Evolutionary conservation across 2,113 vertebrate species (phyloP).

Genomic region (Poecile atricapillus): DNA sequence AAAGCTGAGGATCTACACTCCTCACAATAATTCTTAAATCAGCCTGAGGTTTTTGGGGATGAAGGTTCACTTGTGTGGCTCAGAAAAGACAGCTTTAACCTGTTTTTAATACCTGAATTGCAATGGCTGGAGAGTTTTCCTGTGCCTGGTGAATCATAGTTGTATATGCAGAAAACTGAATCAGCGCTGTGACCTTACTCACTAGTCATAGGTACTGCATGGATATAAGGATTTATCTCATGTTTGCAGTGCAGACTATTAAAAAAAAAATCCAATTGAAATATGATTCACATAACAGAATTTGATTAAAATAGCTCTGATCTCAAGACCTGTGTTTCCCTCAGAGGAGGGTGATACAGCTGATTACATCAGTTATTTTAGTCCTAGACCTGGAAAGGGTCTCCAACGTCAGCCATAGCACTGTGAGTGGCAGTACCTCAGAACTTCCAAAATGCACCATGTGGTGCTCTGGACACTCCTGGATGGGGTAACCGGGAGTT

Average conservation of each 20-base stretch:
- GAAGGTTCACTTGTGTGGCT: not conserved
- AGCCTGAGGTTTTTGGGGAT: not conserved
- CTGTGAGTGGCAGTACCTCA: not conserved
- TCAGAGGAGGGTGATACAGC: not conserved
- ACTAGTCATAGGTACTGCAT: not conserved
- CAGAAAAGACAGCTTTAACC: not conserved
- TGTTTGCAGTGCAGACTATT: not conserved
- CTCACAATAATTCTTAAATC: not conserved
- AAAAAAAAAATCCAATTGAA: not conserved
- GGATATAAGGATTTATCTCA: not conserved
- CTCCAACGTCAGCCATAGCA: not conserved
- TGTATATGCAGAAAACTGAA: not conserved
- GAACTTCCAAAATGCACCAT: not conserved
- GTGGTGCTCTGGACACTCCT: not conserved
- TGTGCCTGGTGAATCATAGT: not conserved
- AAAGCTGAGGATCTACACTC: not conserved
- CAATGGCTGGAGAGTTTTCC: not conserved
- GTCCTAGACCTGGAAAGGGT: not conserved
- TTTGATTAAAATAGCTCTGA: not conserved
- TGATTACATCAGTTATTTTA: not conserved
- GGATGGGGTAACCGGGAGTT: not conserved
- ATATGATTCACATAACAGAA: not conserved
- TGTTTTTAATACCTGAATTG: not conserved
- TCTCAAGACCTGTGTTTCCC: not conserved
- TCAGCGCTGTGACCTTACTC: not conserved